Conservation (phyloP, 1,140 invertebrate genomes). For the Sycophila sp. region DNA sequence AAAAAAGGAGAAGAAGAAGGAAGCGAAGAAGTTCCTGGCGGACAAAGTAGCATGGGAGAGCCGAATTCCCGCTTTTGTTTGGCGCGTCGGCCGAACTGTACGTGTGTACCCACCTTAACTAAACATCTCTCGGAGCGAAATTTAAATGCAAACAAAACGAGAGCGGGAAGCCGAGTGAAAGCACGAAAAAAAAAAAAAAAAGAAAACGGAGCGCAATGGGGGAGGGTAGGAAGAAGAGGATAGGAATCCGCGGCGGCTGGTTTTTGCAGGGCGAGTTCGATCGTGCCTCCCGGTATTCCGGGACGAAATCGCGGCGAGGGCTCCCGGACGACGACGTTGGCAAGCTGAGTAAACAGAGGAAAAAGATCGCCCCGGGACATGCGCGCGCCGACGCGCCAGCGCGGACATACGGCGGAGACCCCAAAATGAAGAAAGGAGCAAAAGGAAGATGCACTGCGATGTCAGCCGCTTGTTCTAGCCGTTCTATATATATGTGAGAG, state of each 20-base stretch:
- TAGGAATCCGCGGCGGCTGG: neutral
- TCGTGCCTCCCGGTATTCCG: slow-evolving; percentile 16
- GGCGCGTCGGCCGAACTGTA: neutral
- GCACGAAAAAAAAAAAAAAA: neutral
- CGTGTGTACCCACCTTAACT: slow-evolving; percentile 14
- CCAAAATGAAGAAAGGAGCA: no score
- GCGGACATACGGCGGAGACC: no score
- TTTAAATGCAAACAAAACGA: slow-evolving; percentile 36
- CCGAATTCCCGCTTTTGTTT: slow-evolving; percentile 9
- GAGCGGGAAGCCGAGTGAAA: neutral
- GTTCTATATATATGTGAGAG: neutral
- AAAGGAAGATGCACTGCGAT: no score
- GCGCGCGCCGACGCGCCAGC: neutral
- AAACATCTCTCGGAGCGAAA: slow-evolving; percentile 30
- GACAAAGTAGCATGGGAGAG: neutral
- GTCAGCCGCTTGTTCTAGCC: no score
- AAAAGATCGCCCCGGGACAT: slow-evolving; percentile 18
- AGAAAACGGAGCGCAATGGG: neutral
- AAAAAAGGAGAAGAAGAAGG: no score
- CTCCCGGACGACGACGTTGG: neutral
- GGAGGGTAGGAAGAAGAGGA: neutral
- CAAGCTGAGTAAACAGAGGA: slow-evolving; percentile 38
- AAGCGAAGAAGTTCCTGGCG: neutral
- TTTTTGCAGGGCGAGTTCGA: slow-evolving; percentile 10
- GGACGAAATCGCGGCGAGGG: slow-evolving; percentile 10